Evolutionary conservation across 2,113 vertebrate genomes (phyloP), one percentile per base, ranked within the genome.

Genomic region (Planiliza haematocheilus): DNA sequence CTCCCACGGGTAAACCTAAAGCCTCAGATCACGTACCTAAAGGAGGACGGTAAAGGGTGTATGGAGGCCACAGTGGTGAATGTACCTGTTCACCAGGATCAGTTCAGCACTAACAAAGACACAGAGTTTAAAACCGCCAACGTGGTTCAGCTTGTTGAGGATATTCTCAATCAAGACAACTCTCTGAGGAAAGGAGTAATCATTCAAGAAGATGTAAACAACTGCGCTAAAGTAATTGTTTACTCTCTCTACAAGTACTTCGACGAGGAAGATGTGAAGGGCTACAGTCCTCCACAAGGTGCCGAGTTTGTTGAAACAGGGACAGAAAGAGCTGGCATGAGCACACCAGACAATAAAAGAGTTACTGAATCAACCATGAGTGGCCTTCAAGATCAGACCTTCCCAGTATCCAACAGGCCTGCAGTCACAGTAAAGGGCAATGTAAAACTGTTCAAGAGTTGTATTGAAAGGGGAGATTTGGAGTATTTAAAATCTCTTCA

Each of bases 401-500:
- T 65, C 39, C 51, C 79, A 45, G 79, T 56, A 46, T 88, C 88
- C 11, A 17, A 91, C 50, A 88, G 74, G n/a, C 87, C 86, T 17
- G 94, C 95, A 37, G 89, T 93, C 64, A 89, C 91, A 0, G 90
- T 93, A 61, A 95, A 89, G 56, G 95, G 95, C 11, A 97, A 96
- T 0, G 96, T 98, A 34, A 95, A 96, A 62, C 84, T 97, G 77
- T 95, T 96, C 45, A 95, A 92, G 0, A 96, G 93, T 74, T 99
- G 95, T 81, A 97, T 96, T 72, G 95, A 99, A 86, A 96, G 95
- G 66, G 97, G 95, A 66, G 95, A 97, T 60, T 84, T 97, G 39
- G 92, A 91, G 10, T 93, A 95, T 62, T 88, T 99, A 62, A 96
- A 94, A 84, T 93, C 81, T 41, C 93, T 96, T 61, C 95, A 95